Conservation (phyloP, 2,888 invertebrate genomes). For the Baronia brevicornis region DNA sequence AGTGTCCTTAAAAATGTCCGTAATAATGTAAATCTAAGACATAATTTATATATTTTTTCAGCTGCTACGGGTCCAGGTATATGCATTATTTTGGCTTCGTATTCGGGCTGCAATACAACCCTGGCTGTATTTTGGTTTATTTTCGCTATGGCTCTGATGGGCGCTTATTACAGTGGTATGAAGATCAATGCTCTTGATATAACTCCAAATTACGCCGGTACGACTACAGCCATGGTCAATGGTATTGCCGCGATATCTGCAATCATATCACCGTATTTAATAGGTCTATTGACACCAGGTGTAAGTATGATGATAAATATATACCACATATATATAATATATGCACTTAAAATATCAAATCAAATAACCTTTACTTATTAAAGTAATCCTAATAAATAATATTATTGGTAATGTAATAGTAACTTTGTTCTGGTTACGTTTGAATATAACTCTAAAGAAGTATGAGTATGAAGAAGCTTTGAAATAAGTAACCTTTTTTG, state of each 20-base stretch:
- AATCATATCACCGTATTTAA: constrained; percentile 77
- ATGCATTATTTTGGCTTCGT: constrained; percentile 68
- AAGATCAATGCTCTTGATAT: constrained; percentile 80
- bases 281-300: constrained; percentile 77
- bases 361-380: no score
- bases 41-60: constrained; percentile 32
- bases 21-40: no score
- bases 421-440: no score
- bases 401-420: no score
- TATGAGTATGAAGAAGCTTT: no score
- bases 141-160: constrained; percentile 80
- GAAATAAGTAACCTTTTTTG: constrained; percentile 15
- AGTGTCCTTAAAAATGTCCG: no score
- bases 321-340: no score
- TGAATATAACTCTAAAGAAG: no score
- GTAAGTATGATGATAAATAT: no score
- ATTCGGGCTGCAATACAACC: constrained; percentile 77
- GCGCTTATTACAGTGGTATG: constrained; percentile 82
- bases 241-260: constrained; percentile 79
- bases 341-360: no score
- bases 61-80: constrained; percentile 81
- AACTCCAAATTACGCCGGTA: constrained; percentile 79
- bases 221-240: constrained; percentile 79
- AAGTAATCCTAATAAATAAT: no score
- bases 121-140: constrained; percentile 76